Evolutionary conservation across 2,113 vertebrate species (phyloP), one percentile per base, ranked within the genome.

Genomic region (Dasyprocta punctata): DNA sequence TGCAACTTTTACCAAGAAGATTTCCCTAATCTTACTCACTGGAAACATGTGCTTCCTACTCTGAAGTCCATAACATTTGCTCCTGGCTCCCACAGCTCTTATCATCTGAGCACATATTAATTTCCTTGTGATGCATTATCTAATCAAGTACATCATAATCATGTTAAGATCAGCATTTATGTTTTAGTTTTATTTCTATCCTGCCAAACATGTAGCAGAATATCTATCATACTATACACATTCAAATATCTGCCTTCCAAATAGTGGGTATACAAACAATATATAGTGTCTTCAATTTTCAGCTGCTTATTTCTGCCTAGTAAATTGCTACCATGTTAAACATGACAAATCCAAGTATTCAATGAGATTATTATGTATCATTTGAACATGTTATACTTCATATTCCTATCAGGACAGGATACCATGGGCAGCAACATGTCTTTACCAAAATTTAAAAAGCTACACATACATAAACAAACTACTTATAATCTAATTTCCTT

Each of bases 391-490:
- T 89, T 90, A 87, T 86, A 88, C 4, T 54, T 8, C 7, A 77
- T 24, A 94, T 89, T 71, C 41, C 38, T 93, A 69, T 52, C 7
- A 89, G 92, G 61, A 44, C 5, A 84, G 33, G 47, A 58, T 36
- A 75, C 5, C 52, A 47, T 17, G 13, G 52, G 4, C 13, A 88
- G 38, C 90, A 97, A 94, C 5, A 52, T 60, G 73, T 47, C 22
- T 84, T 96, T 24, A 36, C 6, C 47, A 91, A 94, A 60, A 92
- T 89, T 90, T 92, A 6, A 63, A 89, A 90, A 88, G 12, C 26
- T 86, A 88, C 16, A 84, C 20, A 38, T 82, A 80, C 20, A 86
- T 60, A 87, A 80, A 85, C 2, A 63, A 87, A 78, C 2, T 38
- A 77, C 17, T 81, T 94, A 77, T 11, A 87, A 78, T 93, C 58